Conservation (phyloP, 2,797 vertebrate species). For the Clamator glandarius region DNA sequence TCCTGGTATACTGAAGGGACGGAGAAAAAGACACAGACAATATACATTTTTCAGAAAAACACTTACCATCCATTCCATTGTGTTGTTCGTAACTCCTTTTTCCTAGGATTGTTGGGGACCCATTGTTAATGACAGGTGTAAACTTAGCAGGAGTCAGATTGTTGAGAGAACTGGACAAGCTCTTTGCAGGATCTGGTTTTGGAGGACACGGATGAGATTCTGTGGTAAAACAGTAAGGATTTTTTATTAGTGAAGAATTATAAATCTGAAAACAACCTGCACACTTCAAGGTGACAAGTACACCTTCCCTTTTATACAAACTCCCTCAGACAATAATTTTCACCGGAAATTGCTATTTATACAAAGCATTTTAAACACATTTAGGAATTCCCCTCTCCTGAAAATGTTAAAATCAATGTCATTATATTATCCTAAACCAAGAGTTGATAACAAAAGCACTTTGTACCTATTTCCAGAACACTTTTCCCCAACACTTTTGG, state of each 20-base stretch:
- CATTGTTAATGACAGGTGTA: slow-evolving; percentile 93
- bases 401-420: not conserved
- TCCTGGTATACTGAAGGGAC: not conserved
- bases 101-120: slow-evolving; percentile 97
- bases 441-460: not conserved
- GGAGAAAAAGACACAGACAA: not conserved
- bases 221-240: slow-evolving; percentile 53
- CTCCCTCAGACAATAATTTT: not conserved
- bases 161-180: slow-evolving; percentile 84
- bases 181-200: slow-evolving; percentile 86
- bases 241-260: not conserved
- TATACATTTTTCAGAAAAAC: not conserved
- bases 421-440: not conserved
- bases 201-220: slow-evolving; percentile 93
- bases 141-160: slow-evolving; percentile 92
- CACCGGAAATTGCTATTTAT: not conserved
- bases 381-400: not conserved
- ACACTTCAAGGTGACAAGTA: not conserved
- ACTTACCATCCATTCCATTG: slow-evolving; percentile 95
- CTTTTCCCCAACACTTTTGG: not conserved
- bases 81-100: slow-evolving; percentile 97
- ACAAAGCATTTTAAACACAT: not conserved
- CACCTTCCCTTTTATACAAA: not conserved
- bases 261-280: not conserved
- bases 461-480: not conserved